Conservation (phyloP, 2,888 invertebrate genomes). For the Macaria notata region DNA sequence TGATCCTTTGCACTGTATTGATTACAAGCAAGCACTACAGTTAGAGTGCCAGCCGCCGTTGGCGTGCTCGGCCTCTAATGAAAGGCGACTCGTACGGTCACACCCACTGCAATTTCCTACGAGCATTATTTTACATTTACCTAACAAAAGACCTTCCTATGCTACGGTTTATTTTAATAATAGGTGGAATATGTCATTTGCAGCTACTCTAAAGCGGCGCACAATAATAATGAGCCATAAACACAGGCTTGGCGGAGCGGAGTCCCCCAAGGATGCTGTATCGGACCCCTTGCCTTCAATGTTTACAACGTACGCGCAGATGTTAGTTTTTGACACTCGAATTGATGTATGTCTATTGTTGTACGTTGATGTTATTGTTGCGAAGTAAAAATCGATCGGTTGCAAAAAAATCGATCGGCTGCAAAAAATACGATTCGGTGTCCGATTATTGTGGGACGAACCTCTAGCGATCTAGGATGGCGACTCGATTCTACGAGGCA, state of each 20-base stretch:
- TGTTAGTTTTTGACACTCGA: conserved; percentile 82
- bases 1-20: conserved; percentile 42
- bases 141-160: conserved; percentile 63
- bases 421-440: conserved; percentile 62
- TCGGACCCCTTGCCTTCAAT: conserved; percentile 65
- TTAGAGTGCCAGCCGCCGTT: conserved; percentile 50
- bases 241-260: conserved; percentile 68
- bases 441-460: conserved; percentile 65
- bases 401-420: conserved; percentile 65
- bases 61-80: conserved; percentile 49
- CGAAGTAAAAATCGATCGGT: conserved; percentile 64
- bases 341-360: conserved; percentile 80
- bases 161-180: conserved; percentile 74
- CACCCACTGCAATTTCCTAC: conserved; percentile 60
- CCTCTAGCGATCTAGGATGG: conserved; percentile 55
- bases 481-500: conserved; percentile 58
- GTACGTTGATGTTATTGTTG: conserved; percentile 63
- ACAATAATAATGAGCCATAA: conserved; percentile 80
- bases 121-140: conserved; percentile 64
- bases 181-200: conserved; percentile 77
- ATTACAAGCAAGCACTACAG: conserved; percentile 57
- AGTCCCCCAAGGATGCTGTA: conserved; percentile 67
- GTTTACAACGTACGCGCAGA: conserved; percentile 79
- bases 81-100: conserved; percentile 50
- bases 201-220: conserved; percentile 72